These are phyloP conservation scores for Popillia japonica DNA, from an alignment of 1,140 invertebrate species.

Conservation along the genomic window DNA sequence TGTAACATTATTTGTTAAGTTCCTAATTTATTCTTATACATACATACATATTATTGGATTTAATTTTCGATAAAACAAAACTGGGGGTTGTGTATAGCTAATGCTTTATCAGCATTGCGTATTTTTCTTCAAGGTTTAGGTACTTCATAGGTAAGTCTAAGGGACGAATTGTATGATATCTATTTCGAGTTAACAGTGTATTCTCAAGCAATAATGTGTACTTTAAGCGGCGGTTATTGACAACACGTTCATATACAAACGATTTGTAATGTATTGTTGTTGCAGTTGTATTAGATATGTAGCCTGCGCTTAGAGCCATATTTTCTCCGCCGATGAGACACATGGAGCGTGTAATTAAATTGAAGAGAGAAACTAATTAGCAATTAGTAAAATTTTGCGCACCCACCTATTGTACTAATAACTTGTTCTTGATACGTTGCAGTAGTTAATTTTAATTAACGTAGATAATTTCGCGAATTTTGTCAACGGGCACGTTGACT, in stretches of 20 bases:
- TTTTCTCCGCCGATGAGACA: not conserved
- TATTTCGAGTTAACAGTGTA: not conserved
- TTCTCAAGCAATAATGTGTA: conserved; percentile 13
- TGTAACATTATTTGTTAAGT: too few relatives aligned
- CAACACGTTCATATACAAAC: not conserved
- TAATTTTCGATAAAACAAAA: too few relatives aligned
- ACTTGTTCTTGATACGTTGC: conserved; percentile 4
- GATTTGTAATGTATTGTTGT: not conserved
- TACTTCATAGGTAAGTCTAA: too few relatives aligned
- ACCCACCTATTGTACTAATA: conserved; percentile 8
- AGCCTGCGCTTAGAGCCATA: not conserved
- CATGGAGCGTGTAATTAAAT: not conserved
- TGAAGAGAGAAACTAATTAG: conserved; percentile 27
- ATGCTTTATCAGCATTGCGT: too few relatives aligned
- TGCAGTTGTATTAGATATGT: not conserved
- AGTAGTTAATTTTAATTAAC: conserved; percentile 31
- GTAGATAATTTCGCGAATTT: conserved; percentile 5
- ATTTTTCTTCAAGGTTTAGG: too few relatives aligned
- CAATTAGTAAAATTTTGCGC: conserved; percentile 24
- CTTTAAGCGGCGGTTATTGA: not conserved
- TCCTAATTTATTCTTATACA: too few relatives aligned
- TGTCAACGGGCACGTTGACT: not conserved
- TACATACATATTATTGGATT: too few relatives aligned
- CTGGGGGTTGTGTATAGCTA: too few relatives aligned
- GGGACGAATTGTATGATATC: too few relatives aligned